Percentiles rank a stretch among this genome's conserved stretches.
Evolutionary conservation across 2,888 invertebrate genomes (phyloP).

Genomic region (Melipona bicolor): DNA sequence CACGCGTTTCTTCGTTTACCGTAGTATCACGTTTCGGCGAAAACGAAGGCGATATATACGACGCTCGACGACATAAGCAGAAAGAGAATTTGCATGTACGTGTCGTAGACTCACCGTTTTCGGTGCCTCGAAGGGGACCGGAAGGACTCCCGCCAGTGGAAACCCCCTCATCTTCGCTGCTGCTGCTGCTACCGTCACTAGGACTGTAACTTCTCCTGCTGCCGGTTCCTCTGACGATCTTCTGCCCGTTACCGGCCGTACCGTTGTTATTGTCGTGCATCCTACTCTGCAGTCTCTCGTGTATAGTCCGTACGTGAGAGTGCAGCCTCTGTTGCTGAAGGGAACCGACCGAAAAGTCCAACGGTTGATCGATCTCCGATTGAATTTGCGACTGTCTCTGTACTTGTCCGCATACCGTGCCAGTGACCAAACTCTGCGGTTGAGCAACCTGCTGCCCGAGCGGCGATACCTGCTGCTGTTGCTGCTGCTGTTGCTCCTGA

Average conservation of each 20-base stretch:
- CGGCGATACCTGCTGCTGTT: constrained; percentile 72
- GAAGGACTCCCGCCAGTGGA: constrained; percentile 82
- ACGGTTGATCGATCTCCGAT: constrained; percentile 87
- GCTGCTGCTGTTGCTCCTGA: constrained; percentile 76
- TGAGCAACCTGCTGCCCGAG: constrained; percentile 68
- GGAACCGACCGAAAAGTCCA: constrained; percentile 90
- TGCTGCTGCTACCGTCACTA: constrained; percentile 81
- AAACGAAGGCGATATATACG: background rate
- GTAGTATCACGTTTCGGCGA: constrained; percentile 3
- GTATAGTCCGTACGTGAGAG: constrained; percentile 74
- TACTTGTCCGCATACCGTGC: constrained; percentile 84
- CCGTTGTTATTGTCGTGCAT: constrained; percentile 81
- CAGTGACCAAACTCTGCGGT: constrained; percentile 87
- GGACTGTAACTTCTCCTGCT: constrained; percentile 81
- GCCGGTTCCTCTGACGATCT: constrained; percentile 71
- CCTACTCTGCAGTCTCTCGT: constrained; percentile 76
- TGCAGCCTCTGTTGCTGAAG: constrained; percentile 83
- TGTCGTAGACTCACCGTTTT: constrained; percentile 77
- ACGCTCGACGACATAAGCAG: background rate
- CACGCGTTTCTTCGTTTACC: background rate
- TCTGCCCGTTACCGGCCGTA: constrained; percentile 69
- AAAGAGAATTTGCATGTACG: background rate
- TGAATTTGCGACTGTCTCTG: constrained; percentile 82
- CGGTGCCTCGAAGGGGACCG: constrained; percentile 80
- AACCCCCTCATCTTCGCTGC: constrained; percentile 83